A percentile compares a stretch with the other conserved stretches of the same genome.
Evolutionary conservation across 2,797 vertebrate species (phyloP).

Genomic region (Takifugu ocellatus): DNA sequence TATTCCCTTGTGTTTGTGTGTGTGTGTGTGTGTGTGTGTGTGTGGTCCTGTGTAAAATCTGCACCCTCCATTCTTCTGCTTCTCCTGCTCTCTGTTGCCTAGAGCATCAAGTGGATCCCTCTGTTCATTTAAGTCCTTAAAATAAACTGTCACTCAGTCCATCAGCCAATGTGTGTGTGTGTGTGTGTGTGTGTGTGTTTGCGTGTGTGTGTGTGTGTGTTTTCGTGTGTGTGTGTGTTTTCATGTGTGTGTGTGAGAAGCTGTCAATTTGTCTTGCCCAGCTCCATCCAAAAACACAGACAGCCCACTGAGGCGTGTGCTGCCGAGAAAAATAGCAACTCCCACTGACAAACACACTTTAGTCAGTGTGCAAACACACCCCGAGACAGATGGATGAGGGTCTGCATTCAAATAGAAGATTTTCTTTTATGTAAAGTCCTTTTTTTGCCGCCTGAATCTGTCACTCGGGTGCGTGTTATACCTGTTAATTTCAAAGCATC

Average conservation of each 20-base stretch:
- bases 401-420: conserved; percentile 61
- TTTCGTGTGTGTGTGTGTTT: conserved; percentile 6
- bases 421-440: conserved; percentile 35
- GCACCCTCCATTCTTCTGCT: conserved; percentile 34
- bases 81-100: conserved; percentile 44
- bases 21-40: conserved; percentile 9
- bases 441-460: conserved; percentile 37
- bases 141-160: conserved; percentile 70
- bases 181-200: conserved; percentile 11
- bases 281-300: conserved; percentile 70
- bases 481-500: conserved; percentile 47
- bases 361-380: conserved; percentile 61
- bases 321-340: conserved; percentile 72
- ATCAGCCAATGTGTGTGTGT: conserved; percentile 36
- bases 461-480: conserved; percentile 33
- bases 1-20: conserved; percentile 31
- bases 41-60: conserved; percentile 28
- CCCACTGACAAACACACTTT: conserved; percentile 72
- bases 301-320: conserved; percentile 69
- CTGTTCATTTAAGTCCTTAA: conserved; percentile 61
- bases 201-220: conserved; percentile 6
- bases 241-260: conserved; percentile 20
- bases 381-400: conserved; percentile 36
- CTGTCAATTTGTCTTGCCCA: conserved; percentile 71
- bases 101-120: conserved; percentile 49